Conservation (phyloP, 37 sponge, comb jelly and placozoan genomes). For the Ephydatia muelleri region DNA sequence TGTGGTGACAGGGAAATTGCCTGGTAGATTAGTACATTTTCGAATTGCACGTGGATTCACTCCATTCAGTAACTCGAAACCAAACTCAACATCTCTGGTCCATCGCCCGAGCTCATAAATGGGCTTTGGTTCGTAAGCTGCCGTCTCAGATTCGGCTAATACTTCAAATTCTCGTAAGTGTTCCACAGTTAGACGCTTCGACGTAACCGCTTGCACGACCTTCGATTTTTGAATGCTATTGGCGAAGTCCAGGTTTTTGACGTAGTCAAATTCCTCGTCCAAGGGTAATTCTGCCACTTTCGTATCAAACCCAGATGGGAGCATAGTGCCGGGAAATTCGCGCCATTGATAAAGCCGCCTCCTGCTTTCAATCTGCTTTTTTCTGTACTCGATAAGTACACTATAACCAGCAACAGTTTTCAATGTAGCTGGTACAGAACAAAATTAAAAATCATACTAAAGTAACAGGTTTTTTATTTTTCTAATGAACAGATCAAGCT, state of each 20-base stretch:
- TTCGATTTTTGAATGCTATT: neutral
- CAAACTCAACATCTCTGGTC: conserved; percentile 60
- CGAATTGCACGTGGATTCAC: conserved; percentile 44
- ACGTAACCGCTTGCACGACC: neutral
- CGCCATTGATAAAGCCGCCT: conserved; percentile 29
- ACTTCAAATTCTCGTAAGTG: conserved; percentile 12
- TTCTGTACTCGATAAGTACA: conserved; percentile 11
- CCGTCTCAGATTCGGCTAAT: neutral
- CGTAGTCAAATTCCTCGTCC: conserved; percentile 40
- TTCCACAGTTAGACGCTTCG: neutral
- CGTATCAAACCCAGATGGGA: conserved; percentile 22
- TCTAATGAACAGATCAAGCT: too few species aligned
- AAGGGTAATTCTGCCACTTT: neutral
- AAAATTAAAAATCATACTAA: too few species aligned
- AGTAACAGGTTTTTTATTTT: too few species aligned
- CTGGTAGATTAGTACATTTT: conserved; percentile 18
- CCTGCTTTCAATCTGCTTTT: neutral
- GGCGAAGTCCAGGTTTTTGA: conserved; percentile 21
- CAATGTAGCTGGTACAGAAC: conserved; percentile 7
- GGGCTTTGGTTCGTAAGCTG: neutral
- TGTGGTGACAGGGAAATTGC: conserved; percentile 62
- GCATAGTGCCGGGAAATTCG: neutral
- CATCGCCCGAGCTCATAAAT: conserved; percentile 25
- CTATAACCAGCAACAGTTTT: conserved; percentile 14
- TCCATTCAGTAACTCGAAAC: conserved; percentile 64